These are phyloP conservation scores for Amphilophus citrinellus DNA, from an alignment of 2,113 vertebrate species.

Conservation along the genomic window DNA sequence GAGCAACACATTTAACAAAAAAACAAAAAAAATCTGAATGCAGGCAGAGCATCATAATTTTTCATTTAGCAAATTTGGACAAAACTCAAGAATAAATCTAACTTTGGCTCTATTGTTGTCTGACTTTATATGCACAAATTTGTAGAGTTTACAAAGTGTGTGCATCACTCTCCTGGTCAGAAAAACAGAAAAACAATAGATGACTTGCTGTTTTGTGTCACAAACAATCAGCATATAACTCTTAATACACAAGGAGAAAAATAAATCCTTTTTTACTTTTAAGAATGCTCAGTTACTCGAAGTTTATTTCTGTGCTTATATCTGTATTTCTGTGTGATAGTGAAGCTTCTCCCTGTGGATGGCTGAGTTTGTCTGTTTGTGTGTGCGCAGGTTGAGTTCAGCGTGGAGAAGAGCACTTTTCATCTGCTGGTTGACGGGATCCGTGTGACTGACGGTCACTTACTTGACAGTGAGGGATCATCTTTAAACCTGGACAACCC, in stretches of 20 bases:
- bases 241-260: not conserved
- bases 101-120: not conserved
- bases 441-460: constrained; percentile 74
- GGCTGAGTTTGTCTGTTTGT: not conserved
- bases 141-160: not conserved
- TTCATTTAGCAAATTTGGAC: not conserved
- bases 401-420: constrained; percentile 70
- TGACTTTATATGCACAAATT: not conserved
- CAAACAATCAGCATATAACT: not conserved
- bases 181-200: not conserved
- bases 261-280: not conserved
- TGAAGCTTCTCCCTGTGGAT: not conserved
- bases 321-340: not conserved
- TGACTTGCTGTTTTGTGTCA: not conserved
- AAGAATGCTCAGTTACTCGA: too few species aligned
- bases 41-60: not conserved
- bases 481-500: constrained; percentile 66
- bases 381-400: constrained; percentile 82
- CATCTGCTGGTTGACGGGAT: constrained; percentile 86
- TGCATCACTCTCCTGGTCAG: not conserved
- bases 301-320: not conserved
- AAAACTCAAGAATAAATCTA: not conserved
- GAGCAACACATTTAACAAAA: not conserved
- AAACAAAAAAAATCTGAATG: not conserved
- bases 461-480: constrained; percentile 66